Evolutionary conservation across 1,140 invertebrate species (phyloP).

Genomic region (Meloidogyne exigua): DNA sequence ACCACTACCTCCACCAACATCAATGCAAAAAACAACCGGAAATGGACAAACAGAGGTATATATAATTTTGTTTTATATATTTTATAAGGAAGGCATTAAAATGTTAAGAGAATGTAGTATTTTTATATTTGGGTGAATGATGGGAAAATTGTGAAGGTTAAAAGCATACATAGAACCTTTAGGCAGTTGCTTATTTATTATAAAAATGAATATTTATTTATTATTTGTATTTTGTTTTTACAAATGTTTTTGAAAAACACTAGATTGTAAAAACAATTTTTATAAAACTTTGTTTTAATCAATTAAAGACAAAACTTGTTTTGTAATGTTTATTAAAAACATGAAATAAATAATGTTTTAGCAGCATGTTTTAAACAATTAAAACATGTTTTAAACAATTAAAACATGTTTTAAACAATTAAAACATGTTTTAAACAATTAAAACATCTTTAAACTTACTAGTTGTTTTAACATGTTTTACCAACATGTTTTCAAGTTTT

Average conservation of each 20-base stretch:
- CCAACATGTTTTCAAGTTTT: no score
- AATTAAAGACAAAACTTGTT: no score
- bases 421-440: no score
- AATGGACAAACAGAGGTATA: neutral
- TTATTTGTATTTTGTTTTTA: no score
- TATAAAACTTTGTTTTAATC: no score
- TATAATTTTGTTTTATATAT: neutral
- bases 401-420: no score
- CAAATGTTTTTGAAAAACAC: neutral
- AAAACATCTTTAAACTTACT: no score
- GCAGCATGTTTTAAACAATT: no score
- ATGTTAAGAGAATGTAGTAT: neutral
- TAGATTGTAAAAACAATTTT: neutral
- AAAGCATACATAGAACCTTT: neutral
- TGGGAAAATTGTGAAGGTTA: neutral
- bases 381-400: neutral
- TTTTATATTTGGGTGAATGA: neutral
- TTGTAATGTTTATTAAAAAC: no score
- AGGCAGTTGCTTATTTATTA: neutral
- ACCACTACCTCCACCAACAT: neutral
- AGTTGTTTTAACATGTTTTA: no score
- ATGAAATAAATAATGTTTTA: no score
- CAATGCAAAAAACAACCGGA: constrained; percentile 1
- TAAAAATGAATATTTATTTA: no score
- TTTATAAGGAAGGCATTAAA: neutral